Evolutionary conservation across 2,113 vertebrate species (phyloP).

Genomic region (Todiramphus chloris): DNA sequence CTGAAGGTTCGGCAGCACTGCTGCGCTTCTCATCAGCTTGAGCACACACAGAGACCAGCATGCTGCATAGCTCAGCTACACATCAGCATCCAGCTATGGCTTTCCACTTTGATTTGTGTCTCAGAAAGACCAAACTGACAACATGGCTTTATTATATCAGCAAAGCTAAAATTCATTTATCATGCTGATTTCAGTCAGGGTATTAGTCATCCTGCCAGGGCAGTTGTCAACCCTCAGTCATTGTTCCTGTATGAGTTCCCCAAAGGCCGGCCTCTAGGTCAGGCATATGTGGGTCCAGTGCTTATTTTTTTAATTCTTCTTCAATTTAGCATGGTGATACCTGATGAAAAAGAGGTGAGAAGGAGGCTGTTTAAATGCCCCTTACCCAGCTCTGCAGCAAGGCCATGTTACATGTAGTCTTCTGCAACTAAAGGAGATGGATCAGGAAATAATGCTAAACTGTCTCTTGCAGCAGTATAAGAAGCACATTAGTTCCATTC

Average conservation of each 20-base stretch:
- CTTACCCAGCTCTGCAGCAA: background rate
- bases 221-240: background rate
- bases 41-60: rapidly evolving
- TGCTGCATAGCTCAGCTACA: rapidly evolving
- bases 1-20: background rate
- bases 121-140: background rate
- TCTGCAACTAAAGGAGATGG: background rate
- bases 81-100: background rate
- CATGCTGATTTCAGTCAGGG: background rate
- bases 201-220: background rate
- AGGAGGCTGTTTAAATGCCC: background rate
- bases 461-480: background rate
- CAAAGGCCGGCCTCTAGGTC: background rate
- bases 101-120: background rate
- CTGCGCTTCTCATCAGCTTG: rapidly evolving
- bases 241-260: background rate
- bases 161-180: background rate
- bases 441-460: background rate
- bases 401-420: background rate
- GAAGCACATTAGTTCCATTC: background rate
- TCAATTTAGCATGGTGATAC: background rate
- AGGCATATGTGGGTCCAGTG: rapidly evolving
- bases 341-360: background rate
- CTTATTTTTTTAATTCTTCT: background rate
- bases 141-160: rapidly evolving